Evolutionary conservation across 2,888 invertebrate genomes (phyloP).

Genomic region (Flexamia atlantica): DNA sequence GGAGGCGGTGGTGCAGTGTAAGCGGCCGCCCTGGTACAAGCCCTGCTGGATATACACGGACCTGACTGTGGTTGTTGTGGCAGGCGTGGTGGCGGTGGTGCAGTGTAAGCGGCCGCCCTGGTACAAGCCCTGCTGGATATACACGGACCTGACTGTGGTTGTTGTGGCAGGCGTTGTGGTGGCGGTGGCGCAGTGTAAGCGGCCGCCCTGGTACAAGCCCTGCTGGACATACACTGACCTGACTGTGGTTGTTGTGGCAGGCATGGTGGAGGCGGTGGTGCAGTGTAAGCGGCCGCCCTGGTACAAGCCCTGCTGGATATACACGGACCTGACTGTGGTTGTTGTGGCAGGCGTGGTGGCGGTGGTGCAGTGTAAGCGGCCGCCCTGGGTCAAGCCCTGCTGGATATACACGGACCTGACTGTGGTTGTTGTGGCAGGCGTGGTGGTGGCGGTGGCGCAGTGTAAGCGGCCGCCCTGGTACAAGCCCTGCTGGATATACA

Average conservation of each 20-base stretch:
- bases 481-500: not conserved
- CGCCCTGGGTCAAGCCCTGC: slow-evolving; percentile 47
- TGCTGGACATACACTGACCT: slow-evolving; percentile 35
- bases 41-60: too few species aligned
- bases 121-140: too few species aligned
- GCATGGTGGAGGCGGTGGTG: not conserved
- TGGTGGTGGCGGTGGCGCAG: not conserved
- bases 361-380: slow-evolving; percentile 12
- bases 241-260: not conserved
- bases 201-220: slow-evolving; percentile 44
- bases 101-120: not conserved
- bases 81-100: not conserved
- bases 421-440: not conserved
- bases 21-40: too few species aligned
- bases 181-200: slow-evolving; percentile 6
- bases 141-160: too few species aligned
- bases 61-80: not conserved
- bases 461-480: not conserved
- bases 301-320: not conserved
- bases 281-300: not conserved
- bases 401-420: slow-evolving; percentile 9
- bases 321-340: not conserved
- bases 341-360: not conserved
- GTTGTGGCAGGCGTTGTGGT: not conserved
- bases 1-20: too few species aligned